Conservation (phyloP, 2,888 invertebrate genomes). For the Phlogophora meticulosa region DNA sequence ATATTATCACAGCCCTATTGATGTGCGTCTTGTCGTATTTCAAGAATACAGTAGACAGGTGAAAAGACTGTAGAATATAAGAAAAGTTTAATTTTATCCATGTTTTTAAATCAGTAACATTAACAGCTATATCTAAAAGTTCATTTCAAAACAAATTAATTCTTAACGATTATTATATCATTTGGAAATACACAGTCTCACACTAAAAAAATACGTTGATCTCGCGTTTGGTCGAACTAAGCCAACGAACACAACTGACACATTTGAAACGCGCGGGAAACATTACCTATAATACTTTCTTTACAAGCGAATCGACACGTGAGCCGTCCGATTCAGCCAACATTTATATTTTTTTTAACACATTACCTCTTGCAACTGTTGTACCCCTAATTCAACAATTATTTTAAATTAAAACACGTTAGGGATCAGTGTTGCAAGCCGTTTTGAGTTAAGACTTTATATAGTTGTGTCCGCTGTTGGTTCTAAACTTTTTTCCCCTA, state of each 20-base stretch:
- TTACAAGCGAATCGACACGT: constrained; percentile 23
- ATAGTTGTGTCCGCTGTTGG: constrained; percentile 61
- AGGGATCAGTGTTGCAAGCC: constrained; percentile 38
- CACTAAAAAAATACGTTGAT: constrained; percentile 67
- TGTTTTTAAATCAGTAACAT: constrained; percentile 42
- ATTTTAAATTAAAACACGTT: constrained; percentile 42
- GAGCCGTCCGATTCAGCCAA: constrained; percentile 31
- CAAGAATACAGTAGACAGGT: constrained; percentile 69
- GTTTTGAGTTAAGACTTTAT: constrained; percentile 31
- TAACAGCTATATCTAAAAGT: constrained; percentile 46
- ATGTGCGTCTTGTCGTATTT: constrained; percentile 83
- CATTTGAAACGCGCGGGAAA: constrained; percentile 53
- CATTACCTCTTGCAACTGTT: constrained; percentile 39
- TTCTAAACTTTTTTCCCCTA: constrained; percentile 73
- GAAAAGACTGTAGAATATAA: constrained; percentile 69
- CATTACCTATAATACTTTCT: constrained; percentile 51
- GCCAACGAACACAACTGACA: constrained; percentile 69
- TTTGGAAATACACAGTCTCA: constrained; percentile 67
- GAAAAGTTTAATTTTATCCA: constrained; percentile 32
- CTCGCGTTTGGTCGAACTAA: constrained; percentile 75
- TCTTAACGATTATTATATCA: constrained; percentile 50
- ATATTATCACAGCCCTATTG: constrained; percentile 89
- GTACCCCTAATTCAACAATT: constrained; percentile 24
- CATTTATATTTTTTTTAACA: constrained; percentile 20
- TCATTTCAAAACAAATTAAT: constrained; percentile 50